Conservation (phyloP, 1,140 invertebrate species). For the Aphis craccivora region DNA sequence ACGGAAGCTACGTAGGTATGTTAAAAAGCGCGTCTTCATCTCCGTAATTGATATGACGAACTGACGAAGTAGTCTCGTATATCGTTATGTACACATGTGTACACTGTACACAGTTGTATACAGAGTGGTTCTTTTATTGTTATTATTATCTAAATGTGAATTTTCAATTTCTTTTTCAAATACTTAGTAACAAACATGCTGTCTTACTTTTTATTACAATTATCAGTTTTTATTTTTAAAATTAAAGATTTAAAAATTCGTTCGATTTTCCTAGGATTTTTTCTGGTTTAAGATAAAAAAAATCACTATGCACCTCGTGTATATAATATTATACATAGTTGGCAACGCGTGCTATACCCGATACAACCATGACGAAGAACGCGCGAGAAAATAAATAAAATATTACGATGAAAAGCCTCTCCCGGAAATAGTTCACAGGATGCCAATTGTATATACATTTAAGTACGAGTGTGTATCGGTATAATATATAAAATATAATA, state of each 20-base stretch:
- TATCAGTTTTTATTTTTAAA: background rate
- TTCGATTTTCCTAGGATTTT: background rate
- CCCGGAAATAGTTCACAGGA: conserved; percentile 58
- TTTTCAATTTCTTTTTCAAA: background rate
- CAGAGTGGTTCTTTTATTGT: background rate
- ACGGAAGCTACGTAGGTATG: background rate
- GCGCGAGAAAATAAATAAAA: conserved; percentile 45
- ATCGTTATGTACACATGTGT: background rate
- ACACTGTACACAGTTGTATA: background rate
- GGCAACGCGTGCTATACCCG: conserved; percentile 27
- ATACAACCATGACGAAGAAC: background rate
- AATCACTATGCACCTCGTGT: background rate
- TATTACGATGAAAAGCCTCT: conserved; percentile 45
- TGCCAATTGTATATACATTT: conserved; percentile 38
- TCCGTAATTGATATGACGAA: conserved; percentile 14
- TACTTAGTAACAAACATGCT: background rate
- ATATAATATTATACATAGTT: background rate
- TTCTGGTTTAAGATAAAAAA: background rate
- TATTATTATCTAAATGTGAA: background rate
- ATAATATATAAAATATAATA: background rate
- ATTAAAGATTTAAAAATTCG: background rate
- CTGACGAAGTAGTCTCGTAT: background rate
- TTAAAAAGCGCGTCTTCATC: background rate
- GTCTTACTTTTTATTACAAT: background rate
- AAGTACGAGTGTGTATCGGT: background rate